These are phyloP conservation scores for Trachemys scripta DNA, from an alignment of 2,113 vertebrate species.

Conservation along the genomic window DNA sequence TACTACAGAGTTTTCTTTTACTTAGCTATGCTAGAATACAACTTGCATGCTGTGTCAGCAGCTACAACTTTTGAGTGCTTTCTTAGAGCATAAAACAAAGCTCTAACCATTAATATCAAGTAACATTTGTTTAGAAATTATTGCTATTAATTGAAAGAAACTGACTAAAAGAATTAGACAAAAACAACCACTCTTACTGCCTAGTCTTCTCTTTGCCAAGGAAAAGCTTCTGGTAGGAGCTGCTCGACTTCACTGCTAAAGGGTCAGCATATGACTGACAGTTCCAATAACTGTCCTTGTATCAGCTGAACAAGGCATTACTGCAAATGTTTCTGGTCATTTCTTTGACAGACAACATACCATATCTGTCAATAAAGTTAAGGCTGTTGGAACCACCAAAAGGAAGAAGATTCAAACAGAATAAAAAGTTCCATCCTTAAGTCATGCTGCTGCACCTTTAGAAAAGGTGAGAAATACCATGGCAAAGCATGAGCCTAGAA, in stretches of 20 bases:
- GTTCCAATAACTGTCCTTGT: rapidly evolving
- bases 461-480: background rate
- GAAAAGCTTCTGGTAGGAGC: background rate
- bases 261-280: background rate
- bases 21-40: background rate
- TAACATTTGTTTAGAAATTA: background rate
- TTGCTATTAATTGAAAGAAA: background rate
- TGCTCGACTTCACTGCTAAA: background rate
- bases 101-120: too few species aligned
- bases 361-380: background rate
- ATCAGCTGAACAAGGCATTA: rapidly evolving
- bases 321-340: background rate
- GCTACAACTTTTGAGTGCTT: background rate
- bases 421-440: background rate
- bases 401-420: background rate
- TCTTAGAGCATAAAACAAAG: background rate
- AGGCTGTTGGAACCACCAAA: background rate
- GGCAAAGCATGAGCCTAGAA: rapidly evolving
- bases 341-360: background rate
- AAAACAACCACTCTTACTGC: background rate
- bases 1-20: background rate
- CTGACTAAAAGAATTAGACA: background rate
- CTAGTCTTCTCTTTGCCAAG: background rate
- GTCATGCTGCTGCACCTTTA: background rate
- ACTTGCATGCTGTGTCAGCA: background rate